Conservation (phyloP, 1,140 invertebrate genomes). For the Procambarus clarkii region DNA sequence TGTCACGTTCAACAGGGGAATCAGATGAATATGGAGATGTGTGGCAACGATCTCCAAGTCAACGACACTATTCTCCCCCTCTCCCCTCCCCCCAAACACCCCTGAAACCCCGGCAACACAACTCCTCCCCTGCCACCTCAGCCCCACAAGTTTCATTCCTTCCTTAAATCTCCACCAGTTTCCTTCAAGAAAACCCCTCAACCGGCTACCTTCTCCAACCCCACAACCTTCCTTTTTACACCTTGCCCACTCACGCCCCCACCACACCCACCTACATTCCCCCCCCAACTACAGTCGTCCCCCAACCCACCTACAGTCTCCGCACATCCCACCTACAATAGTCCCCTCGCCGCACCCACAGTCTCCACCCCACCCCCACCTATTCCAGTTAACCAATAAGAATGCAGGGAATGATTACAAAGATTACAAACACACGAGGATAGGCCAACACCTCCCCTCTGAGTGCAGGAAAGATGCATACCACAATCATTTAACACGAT, state of each 20-base stretch:
- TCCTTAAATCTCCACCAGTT: too few species aligned
- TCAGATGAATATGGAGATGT: background rate
- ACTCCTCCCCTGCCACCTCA: background rate
- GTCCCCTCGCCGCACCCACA: background rate
- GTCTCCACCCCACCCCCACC: too few species aligned
- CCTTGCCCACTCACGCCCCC: too few species aligned
- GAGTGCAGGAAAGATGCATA: too few species aligned
- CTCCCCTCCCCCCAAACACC: background rate
- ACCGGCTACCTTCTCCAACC: background rate
- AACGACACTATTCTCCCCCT: background rate
- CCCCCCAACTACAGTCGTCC: background rate
- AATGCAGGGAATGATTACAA: too few species aligned
- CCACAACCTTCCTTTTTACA: background rate
- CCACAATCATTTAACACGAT: too few species aligned
- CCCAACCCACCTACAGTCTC: background rate
- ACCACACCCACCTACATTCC: background rate
- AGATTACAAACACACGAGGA: too few species aligned
- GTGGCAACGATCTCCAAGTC: slow-evolving; percentile 3
- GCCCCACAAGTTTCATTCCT: background rate
- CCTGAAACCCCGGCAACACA: background rate
- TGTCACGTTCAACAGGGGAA: background rate
- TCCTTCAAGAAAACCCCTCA: too few species aligned
- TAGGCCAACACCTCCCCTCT: too few species aligned
- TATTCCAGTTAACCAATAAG: too few species aligned
- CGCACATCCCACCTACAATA: background rate